phyloP scores from a whole-genome alignment of 2,797 vertebrate genomes.

The Centropyge bicolor region DNA sequence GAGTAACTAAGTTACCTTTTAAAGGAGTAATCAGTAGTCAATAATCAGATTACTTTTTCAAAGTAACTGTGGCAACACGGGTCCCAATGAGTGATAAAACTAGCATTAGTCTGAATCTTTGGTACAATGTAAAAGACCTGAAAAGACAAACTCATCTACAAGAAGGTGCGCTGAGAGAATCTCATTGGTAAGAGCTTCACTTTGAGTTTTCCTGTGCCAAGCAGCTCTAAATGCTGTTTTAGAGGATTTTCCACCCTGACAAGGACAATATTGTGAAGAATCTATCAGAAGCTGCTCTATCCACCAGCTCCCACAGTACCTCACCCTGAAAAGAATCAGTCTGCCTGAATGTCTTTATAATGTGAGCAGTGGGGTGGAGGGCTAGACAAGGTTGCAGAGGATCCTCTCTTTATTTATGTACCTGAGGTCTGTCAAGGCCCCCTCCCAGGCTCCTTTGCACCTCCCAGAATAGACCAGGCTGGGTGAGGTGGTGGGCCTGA shows the following conservation, averaged over 20 bases:
- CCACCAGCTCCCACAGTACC: slow-evolving; percentile 20
- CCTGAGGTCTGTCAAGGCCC: slow-evolving; percentile 63
- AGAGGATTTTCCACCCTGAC: slow-evolving; percentile 42
- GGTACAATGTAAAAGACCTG: background rate
- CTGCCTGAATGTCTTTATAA: slow-evolving; percentile 25
- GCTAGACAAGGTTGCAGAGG: slow-evolving; percentile 52
- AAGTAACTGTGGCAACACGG: too few relatives aligned
- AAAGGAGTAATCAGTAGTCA: too few relatives aligned
- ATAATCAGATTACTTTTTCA: too few relatives aligned
- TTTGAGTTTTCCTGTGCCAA: background rate
- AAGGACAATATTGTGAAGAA: slow-evolving; percentile 40
- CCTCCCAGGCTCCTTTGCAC: slow-evolving; percentile 61
- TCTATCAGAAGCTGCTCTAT: slow-evolving; percentile 18
- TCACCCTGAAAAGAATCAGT: slow-evolving; percentile 4
- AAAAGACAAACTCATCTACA: background rate
- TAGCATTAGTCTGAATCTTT: background rate
- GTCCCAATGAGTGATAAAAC: background rate
- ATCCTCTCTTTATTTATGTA: slow-evolving; percentile 67
- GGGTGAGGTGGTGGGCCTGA: slow-evolving; percentile 69
- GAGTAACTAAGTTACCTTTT: too few relatives aligned
- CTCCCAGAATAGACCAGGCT: slow-evolving; percentile 78
- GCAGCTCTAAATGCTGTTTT: slow-evolving; percentile 21
- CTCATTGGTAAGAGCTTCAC: slow-evolving; percentile 17
- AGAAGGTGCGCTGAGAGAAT: slow-evolving; percentile 10
- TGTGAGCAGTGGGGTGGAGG: slow-evolving; percentile 28